Evolutionary conservation across 2,888 invertebrate genomes (phyloP), one percentile per base, ranked within the genome.

Genomic region (Dicycla oo): DNA sequence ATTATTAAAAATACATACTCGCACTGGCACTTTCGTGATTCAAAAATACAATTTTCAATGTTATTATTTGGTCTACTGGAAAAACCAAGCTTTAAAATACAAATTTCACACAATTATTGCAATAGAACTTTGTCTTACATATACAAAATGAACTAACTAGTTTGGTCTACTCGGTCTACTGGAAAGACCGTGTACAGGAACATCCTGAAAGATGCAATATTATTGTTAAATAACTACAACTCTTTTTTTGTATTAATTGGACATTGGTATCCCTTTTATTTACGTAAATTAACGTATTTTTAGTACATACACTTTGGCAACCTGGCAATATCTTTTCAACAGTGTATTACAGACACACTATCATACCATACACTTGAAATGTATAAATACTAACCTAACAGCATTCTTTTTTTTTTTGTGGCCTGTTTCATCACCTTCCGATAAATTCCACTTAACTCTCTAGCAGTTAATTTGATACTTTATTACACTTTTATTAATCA

Each of bases 141-240:
- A 43, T 4, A 61, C 60, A 68, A 11, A 23, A 69, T 53, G 18
- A 60, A 66, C 62, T 69, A 73, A 66, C 47, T 47, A 15, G 54
- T 69, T 62, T 73, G 73, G 73, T 81, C 81, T 79, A 79, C 76
- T 83, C 57, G 65, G 73, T 83, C 81, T 83, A 72, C 79, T 77
- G 57, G 23, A 63, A 83, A 79, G 68, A 83, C 78, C 60, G 11
- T 18, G 47, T 34, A 51, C 60, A 64, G 40, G 45, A 58, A 78
- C 34, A 68, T 47, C 61, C 43, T 4, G 15, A 47, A 75, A 62
- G n/a, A 62, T 30, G 51, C 3, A 30, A n/a, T 51, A 3, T 53
- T 70, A 1, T 43, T 8, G 18, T 53, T 62, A 30, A 26, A 15
- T 34, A 4, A 10, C 13, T 11, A 40, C 18, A 40, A 34, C 8